These are phyloP conservation scores for Lepus oiostolus DNA, from an alignment of 2,797 vertebrate genomes.

Conservation along the genomic window DNA sequence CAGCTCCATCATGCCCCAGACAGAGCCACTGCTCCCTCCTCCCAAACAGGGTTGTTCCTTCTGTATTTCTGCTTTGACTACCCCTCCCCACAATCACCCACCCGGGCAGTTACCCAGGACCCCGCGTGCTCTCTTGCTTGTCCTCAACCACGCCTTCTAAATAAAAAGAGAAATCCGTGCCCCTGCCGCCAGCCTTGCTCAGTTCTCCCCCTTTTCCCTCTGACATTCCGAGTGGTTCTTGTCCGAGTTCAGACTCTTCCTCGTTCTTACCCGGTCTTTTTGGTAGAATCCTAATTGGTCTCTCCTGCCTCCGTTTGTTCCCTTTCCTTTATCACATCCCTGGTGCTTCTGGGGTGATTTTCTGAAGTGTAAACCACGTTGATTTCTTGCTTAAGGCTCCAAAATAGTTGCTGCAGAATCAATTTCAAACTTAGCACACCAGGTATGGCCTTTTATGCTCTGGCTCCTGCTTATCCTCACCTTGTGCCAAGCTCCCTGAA, in stretches of 20 bases:
- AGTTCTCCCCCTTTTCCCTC: not conserved
- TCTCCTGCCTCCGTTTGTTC: not conserved
- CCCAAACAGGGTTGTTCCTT: not conserved
- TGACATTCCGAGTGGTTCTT: not conserved
- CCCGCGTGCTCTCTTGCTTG: not conserved
- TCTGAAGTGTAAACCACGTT: not conserved
- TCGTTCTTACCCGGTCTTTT: conserved; percentile 1
- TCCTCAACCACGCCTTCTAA: not conserved
- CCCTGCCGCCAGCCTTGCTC: too few species aligned
- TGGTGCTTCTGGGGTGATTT: not conserved
- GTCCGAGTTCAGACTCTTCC: not conserved
- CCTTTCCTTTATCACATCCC: not conserved
- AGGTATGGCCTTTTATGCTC: not conserved
- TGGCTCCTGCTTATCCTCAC: not conserved
- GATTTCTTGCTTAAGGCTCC: not conserved
- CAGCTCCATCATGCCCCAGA: not conserved
- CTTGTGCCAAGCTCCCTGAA: not conserved
- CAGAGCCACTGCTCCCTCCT: not conserved
- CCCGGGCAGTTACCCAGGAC: not conserved
- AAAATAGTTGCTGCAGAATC: not conserved
- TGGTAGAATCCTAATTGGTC: not conserved
- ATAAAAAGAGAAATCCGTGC: not conserved
- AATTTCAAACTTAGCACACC: not conserved
- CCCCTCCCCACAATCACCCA: not conserved
- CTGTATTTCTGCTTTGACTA: not conserved